A percentile compares a stretch with the other conserved stretches of the same genome.
Evolutionary conservation across 1,140 invertebrate species (phyloP).

Genomic region (Bombus breviceps): DNA sequence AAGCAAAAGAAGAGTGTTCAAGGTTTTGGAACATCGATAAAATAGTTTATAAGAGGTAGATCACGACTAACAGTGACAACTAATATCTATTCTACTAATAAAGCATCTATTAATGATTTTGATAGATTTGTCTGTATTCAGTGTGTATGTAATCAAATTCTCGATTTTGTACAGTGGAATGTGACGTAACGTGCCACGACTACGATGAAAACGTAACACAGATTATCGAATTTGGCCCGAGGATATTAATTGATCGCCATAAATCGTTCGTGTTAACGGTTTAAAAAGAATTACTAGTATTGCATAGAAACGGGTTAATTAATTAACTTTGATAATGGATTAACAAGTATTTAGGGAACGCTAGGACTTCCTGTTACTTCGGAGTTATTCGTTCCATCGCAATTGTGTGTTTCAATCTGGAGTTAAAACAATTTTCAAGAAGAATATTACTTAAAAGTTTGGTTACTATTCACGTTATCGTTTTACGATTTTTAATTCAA

Average conservation of each 20-base stretch:
- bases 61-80: background rate
- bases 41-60: background rate
- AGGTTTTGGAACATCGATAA: background rate
- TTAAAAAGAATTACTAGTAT: too few relatives aligned
- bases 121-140: background rate
- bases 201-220: background rate
- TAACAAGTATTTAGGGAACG: background rate
- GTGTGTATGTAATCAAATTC: background rate
- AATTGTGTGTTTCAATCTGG: too few relatives aligned
- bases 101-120: background rate
- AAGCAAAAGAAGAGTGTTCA: background rate
- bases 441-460: too few relatives aligned
- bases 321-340: background rate
- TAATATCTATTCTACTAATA: background rate
- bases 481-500: background rate
- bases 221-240: background rate
- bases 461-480: background rate
- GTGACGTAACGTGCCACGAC: background rate
- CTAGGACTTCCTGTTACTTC: background rate
- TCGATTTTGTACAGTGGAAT: background rate
- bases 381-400: too few relatives aligned
- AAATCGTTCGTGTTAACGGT: background rate
- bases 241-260: slow-evolving; percentile 1
- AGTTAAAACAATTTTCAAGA: background rate
- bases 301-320: background rate